A percentile compares a stretch with the other conserved stretches of the same genome.
Conservation (phyloP, 92 coral and sea anemone genomes). For the Actinernus sp. region DNA sequence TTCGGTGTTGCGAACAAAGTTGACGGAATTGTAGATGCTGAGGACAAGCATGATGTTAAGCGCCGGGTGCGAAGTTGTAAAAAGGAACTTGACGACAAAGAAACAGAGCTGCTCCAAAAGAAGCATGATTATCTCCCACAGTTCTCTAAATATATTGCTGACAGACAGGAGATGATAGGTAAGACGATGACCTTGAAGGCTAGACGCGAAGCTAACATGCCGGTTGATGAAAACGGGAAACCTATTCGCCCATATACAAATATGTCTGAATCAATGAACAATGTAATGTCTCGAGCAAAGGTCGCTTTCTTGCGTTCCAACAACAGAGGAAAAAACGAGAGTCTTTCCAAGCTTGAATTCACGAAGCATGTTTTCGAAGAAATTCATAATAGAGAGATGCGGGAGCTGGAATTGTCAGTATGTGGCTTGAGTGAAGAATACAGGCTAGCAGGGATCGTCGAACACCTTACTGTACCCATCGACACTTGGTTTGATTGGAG, state of each 20-base stretch:
- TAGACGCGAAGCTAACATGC: slow-evolving; percentile 58
- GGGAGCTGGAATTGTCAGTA: slow-evolving; percentile 28
- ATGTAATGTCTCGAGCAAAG: slow-evolving; percentile 13
- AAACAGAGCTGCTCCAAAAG: no score
- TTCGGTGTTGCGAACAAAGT: slow-evolving; percentile 23
- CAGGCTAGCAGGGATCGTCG: slow-evolving; percentile 25
- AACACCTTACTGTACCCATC: slow-evolving; percentile 21
- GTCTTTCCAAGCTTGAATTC: slow-evolving; percentile 27
- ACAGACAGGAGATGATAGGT: slow-evolving; percentile 55
- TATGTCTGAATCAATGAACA: slow-evolving; percentile 44
- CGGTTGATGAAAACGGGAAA: slow-evolving; percentile 27
- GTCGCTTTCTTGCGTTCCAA: slow-evolving; percentile 1
- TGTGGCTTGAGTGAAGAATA: slow-evolving; percentile 55
- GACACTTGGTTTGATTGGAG: slow-evolving; percentile 38
- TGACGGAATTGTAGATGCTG: slow-evolving; percentile 41
- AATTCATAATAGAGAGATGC: slow-evolving; percentile 25
- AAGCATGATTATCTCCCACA: no score
- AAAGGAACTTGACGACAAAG: slow-evolving; percentile 14
- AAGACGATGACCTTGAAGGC: slow-evolving; percentile 56
- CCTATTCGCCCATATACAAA: slow-evolving; percentile 39
- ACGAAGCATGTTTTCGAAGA: slow-evolving; percentile 36
- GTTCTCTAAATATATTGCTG: slow-evolving; percentile 50
- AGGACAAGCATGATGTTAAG: slow-evolving; percentile 27
- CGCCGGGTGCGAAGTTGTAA: slow-evolving; percentile 7
- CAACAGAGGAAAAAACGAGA: slow-evolving; percentile 8